Conservation (phyloP, 2,888 invertebrate species). For the Epinotia bilunana region DNA sequence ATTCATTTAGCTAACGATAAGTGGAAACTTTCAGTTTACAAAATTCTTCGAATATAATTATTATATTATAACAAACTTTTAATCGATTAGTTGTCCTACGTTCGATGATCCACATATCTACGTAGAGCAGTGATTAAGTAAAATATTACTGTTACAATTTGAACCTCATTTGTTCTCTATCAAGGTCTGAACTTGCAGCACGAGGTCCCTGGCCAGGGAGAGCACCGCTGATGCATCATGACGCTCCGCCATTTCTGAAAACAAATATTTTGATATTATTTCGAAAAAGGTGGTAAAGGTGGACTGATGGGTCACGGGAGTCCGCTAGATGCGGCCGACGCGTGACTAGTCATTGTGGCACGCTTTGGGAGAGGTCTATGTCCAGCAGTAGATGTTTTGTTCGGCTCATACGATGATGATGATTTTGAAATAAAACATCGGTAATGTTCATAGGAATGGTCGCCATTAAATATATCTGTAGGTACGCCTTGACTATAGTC, state of each 20-base stretch:
- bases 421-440: too few species aligned
- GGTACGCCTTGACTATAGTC: too few species aligned
- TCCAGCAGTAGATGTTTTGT: too few species aligned
- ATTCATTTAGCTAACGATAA: background rate
- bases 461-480: too few species aligned
- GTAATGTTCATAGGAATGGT: too few species aligned
- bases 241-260: slow-evolving; percentile 98
- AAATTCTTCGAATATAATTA: background rate
- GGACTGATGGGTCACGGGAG: too few species aligned
- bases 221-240: slow-evolving; percentile 94
- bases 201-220: slow-evolving; percentile 92
- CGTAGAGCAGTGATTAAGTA: slow-evolving; percentile 27
- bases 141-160: slow-evolving; percentile 46
- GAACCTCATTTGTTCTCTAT: slow-evolving; percentile 93
- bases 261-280: slow-evolving; percentile 4
- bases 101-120: slow-evolving; percentile 36
- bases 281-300: background rate
- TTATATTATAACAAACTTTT: slow-evolving; percentile 5
- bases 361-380: too few species aligned
- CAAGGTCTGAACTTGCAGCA: slow-evolving; percentile 94
- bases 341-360: too few species aligned
- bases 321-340: too few species aligned
- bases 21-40: background rate
- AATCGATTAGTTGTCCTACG: slow-evolving; percentile 28
- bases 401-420: too few species aligned